A percentile compares a stretch with the other conserved stretches of the same genome.
Conservation (phyloP, 1,140 invertebrate genomes). For the Wiebesia pumilae region DNA sequence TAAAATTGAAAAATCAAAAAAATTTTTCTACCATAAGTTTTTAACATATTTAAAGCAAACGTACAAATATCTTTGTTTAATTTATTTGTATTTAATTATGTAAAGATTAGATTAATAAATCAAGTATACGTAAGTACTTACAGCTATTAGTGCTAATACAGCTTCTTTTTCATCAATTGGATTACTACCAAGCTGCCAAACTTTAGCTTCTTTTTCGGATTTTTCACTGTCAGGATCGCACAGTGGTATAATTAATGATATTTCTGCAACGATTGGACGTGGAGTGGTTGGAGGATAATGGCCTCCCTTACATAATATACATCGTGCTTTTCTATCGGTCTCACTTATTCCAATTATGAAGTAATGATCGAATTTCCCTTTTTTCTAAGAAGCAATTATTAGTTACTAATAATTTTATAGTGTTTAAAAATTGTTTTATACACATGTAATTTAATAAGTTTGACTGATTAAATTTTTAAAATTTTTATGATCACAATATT, state of each 20-base stretch:
- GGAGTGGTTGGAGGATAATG: constrained; percentile 91
- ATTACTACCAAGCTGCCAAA: constrained; percentile 80
- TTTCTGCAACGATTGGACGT: constrained; percentile 85
- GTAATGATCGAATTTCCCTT: constrained; percentile 86
- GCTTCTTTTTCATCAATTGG: constrained; percentile 82
- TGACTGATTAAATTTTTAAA: neutral
- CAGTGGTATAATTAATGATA: constrained; percentile 83
- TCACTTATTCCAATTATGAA: constrained; percentile 89
- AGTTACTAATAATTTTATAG: neutral
- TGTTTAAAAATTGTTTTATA: neutral
- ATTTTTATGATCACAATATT: no score
- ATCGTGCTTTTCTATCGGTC: constrained; percentile 83
- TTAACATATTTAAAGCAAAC: no score
- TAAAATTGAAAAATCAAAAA: no score
- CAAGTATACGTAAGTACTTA: constrained; percentile 71
- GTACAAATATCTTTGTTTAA: neutral
- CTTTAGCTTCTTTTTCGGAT: constrained; percentile 84
- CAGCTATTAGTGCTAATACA: constrained; percentile 93
- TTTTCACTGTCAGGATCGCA: constrained; percentile 90
- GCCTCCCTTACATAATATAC: constrained; percentile 90
- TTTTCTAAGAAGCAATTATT: constrained; percentile 72
- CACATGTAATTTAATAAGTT: neutral
- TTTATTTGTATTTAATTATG: neutral
- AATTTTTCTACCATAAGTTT: no score
- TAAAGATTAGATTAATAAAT: neutral